Conservation (phyloP, 2,797 vertebrate genomes). For the Chrysolophus pictus region DNA sequence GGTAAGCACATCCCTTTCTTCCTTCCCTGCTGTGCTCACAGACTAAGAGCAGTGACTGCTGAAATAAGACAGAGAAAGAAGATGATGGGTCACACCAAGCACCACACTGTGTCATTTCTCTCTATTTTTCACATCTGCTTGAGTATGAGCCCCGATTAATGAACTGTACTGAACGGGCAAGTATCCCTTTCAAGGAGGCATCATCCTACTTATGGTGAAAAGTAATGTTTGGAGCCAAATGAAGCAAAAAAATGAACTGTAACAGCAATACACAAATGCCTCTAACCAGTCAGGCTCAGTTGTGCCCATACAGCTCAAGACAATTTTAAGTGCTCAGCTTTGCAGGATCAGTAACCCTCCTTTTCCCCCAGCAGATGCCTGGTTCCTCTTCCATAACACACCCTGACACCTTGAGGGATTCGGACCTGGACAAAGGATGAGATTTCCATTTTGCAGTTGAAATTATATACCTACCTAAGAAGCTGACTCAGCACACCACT, state of each 20-base stretch:
- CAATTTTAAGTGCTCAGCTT: fast-evolving
- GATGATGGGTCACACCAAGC: neutral
- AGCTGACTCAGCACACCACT: neutral
- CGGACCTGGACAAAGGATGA: neutral
- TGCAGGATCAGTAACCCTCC: neutral
- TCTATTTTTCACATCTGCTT: neutral
- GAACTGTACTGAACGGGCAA: neutral
- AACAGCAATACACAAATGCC: neutral
- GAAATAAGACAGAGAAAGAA: neutral
- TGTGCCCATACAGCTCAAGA: neutral
- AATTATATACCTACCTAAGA: neutral
- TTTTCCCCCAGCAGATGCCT: neutral
- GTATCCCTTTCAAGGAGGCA: neutral
- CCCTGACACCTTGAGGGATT: fast-evolving
- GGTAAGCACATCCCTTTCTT: neutral
- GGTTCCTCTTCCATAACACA: neutral
- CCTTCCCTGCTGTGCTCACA: neutral
- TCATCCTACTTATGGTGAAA: neutral
- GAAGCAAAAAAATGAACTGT: neutral
- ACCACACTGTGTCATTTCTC: neutral
- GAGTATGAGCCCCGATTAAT: neutral
- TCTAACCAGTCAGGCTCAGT: neutral
- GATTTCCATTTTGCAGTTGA: neutral
- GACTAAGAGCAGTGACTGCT: neutral
- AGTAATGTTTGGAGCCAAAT: neutral